Evolutionary conservation across 2,113 vertebrate genomes (phyloP), one percentile per base, ranked within the genome.

Genomic region (Turnix velox): DNA sequence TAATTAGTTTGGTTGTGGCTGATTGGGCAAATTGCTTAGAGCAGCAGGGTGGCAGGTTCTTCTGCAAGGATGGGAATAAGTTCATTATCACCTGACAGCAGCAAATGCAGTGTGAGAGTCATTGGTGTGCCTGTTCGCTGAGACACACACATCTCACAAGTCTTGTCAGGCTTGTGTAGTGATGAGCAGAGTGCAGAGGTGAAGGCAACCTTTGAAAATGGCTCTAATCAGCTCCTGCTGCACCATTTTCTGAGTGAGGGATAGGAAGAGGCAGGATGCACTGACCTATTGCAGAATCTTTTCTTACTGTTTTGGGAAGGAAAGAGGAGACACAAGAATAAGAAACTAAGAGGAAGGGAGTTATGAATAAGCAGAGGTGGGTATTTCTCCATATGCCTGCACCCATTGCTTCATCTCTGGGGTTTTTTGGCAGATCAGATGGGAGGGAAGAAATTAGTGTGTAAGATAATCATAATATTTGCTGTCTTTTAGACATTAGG

Each of bases 1-100:
- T 71, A 33, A 69, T 88, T 42, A 54, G 43, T 77, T 90, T 76
- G 57, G 35, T 17, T 91, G 76, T 76, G 90, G 57, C 67, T 73
- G 52, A 51, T 19, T 30, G 68, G 43, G 39, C 62, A 92, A 49
- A 72, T 65, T 59, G 52, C 62, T 68, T 7, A 43, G 55, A 74
- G 45, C 68, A 76, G 78, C 46, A 57, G 68, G 59, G 17, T 69
- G 81, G 88, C 6, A 1, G 37, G 18, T 33, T 86, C 35, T 46
- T 24, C 17, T 61, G 28, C 30, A 9, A 74, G 31, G 54, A 52
- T 35, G 31, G 49, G 48, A 73, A 11, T 74, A 58, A 49, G 22
- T 15, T 71, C 82, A 37, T 51, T 1, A 7, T 55, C 80, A 77
- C 45, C 45, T 69, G 65, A 43, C 40, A 87, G 74, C 37, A 72